Evolutionary conservation across 2,797 vertebrate genomes (phyloP).

Genomic region (Enteromius anoplus): DNA sequence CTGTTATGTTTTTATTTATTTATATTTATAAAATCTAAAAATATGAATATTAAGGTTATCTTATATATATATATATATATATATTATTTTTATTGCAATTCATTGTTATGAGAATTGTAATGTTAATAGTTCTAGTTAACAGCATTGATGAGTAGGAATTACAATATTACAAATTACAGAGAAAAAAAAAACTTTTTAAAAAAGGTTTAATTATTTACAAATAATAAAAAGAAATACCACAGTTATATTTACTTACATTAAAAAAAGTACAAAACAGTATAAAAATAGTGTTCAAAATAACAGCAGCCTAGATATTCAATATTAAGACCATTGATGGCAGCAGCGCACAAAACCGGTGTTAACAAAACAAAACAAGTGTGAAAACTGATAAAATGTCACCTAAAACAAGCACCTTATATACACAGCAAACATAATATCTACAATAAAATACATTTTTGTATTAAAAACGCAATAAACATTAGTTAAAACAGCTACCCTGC

Average conservation of each 20-base stretch:
- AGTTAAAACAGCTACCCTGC: constrained; percentile 29
- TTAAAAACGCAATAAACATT: constrained; percentile 19
- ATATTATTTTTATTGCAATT: too few relatives aligned
- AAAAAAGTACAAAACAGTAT: constrained; percentile 32
- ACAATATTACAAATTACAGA: not conserved
- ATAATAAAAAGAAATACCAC: not conserved
- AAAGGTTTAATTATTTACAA: constrained; percentile 12
- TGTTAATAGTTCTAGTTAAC: not conserved
- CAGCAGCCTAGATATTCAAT: constrained; percentile 41
- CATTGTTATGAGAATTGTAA: too few relatives aligned
- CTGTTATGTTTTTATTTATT: not conserved
- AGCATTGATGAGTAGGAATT: not conserved
- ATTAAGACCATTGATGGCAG: constrained; percentile 32
- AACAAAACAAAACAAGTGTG: constrained; percentile 3
- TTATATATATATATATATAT: not conserved
- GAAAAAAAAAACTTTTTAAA: not conserved
- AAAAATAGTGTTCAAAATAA: constrained; percentile 32
- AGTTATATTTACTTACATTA: constrained; percentile 1
- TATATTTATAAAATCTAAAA: not conserved
- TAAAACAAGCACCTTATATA: constrained; percentile 35
- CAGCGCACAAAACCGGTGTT: constrained; percentile 27
- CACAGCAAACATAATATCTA: constrained; percentile 35
- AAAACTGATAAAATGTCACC: constrained; percentile 3
- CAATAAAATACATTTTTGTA: constrained; percentile 28
- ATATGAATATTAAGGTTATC: not conserved